Conservation (phyloP, 2,888 invertebrate species). For the Ichneumon xanthorius region DNA sequence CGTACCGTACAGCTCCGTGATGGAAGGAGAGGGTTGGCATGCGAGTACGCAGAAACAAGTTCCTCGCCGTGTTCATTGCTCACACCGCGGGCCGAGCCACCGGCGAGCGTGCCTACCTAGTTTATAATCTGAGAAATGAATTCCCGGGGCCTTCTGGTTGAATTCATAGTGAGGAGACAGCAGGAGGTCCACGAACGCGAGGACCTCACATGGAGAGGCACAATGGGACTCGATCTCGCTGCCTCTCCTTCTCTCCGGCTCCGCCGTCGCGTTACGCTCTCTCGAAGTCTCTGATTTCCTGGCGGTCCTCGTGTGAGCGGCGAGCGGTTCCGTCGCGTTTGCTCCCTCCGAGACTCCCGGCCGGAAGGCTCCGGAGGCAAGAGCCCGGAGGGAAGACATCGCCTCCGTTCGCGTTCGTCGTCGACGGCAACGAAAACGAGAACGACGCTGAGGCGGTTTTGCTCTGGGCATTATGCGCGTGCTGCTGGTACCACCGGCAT, state of each 20-base stretch:
- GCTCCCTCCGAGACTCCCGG: neutral
- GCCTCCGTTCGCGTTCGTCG: conserved; percentile 23
- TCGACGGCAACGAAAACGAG: conserved; percentile 20
- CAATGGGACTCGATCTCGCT: conserved; percentile 73
- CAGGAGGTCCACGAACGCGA: conserved; percentile 76
- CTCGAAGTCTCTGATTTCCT: conserved; percentile 53
- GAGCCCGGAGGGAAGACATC: conserved; percentile 31
- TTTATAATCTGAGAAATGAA: conserved; percentile 79
- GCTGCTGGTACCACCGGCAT: conserved; percentile 30
- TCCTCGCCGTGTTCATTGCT: conserved; percentile 35
- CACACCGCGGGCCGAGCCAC: neutral
- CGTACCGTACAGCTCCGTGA: conserved; percentile 15
- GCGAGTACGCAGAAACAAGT: conserved; percentile 16
- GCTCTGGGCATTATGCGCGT: conserved; percentile 17
- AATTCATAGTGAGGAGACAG: conserved; percentile 74
- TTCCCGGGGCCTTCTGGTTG: conserved; percentile 74
- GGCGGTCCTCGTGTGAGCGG: neutral
- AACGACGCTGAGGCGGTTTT: conserved; percentile 17
- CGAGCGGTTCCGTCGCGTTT: conserved; percentile 5
- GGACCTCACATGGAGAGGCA: conserved; percentile 79
- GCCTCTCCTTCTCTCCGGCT: conserved; percentile 56
- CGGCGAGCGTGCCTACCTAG: conserved; percentile 51
- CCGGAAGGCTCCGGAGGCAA: neutral
- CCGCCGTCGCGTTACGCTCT: conserved; percentile 51
- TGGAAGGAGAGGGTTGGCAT: conserved; percentile 5